Base-by-base conservation (phyloP, 2,888 invertebrate species). In the Gasteruption jaculator region DNA sequence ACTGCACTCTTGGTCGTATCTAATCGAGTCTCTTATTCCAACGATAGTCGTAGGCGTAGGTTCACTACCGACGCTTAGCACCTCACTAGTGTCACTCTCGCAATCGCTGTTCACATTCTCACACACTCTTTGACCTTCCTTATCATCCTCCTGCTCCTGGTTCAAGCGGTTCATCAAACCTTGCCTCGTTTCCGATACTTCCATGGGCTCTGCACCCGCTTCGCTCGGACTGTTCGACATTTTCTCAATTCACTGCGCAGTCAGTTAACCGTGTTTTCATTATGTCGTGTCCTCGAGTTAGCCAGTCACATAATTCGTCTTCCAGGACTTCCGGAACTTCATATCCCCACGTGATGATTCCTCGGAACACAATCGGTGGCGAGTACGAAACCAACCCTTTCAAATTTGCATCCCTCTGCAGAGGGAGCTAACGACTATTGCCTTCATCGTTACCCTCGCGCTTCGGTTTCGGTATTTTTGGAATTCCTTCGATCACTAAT, bases 61-160 rank as follows among this genome's bases (percentile, higher is more conserved):
- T 56, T 89, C 88, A 61, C 87, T 86, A 5, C 88, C 87, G 49
- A 89, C 88, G 53, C 87, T 88, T 21, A 89, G 63, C 3, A 87
- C 88, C 29, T 88, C 89, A 59, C 86, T 87, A 57, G 86, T 86
- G 43, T 71, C 70, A 50, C 68, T 68, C 41, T 66, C 70, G 52
- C 65, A 65, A 47, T 69, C 71, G 52, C 65, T 58, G 25, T 63
- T 63, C 7, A 46, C 52, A 29, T 54, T 45, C 43, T 51, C 36
- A 43, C 54, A 46, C 8, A 25, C 15, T 34, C 45, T 41, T 11
- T 43, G 36, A 35, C 46, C 46, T 45, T 54, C 39, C 33, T 45
- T 40, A 8, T 52, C 21, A 4, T 57, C 53, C 10, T 50, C 45
- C 25, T 48, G 25, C 11, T 60, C 56, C 16, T 39, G 47, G 22